A percentile compares a stretch with the other conserved stretches of the same genome.
These are phyloP conservation scores for Ips typographus DNA, from an alignment of 1,140 invertebrate genomes.

Conservation along the genomic window DNA sequence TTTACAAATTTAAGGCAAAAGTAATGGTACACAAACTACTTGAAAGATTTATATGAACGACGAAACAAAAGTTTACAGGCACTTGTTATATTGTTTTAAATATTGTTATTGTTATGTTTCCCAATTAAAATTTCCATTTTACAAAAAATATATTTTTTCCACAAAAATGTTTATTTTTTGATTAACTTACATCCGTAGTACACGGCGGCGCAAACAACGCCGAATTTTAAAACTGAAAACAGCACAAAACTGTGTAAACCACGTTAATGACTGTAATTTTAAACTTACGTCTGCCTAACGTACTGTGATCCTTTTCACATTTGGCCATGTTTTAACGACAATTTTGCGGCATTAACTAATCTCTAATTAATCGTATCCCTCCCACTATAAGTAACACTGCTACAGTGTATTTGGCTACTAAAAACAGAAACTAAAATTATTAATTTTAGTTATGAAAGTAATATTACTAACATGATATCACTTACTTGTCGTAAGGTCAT, in stretches of 20 bases:
- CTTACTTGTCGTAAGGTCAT: slow-evolving; percentile 5
- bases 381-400: slow-evolving; percentile 14
- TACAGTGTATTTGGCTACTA: slow-evolving; percentile 14
- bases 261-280: background rate
- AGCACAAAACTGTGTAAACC: background rate
- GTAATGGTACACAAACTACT: no score
- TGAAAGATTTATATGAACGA: no score
- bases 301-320: slow-evolving; percentile 17
- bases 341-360: background rate
- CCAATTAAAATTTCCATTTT: no score
- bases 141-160: no score
- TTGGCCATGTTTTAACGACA: slow-evolving; percentile 8
- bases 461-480: background rate
- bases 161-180: slow-evolving; percentile 8
- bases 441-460: background rate
- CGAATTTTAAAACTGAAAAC: slow-evolving; percentile 23
- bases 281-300: slow-evolving; percentile 15
- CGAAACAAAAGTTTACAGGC: background rate
- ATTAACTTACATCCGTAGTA: slow-evolving; percentile 24
- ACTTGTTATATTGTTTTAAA: slow-evolving; percentile 8
- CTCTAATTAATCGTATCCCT: slow-evolving; percentile 17
- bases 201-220: slow-evolving; percentile 7
- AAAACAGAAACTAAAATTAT: slow-evolving; percentile 6
- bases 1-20: no score
- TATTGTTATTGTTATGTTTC: background rate